phyloP scores from a whole-genome alignment of 1,140 invertebrate species.

The Rhagoletis pomonella region DNA sequence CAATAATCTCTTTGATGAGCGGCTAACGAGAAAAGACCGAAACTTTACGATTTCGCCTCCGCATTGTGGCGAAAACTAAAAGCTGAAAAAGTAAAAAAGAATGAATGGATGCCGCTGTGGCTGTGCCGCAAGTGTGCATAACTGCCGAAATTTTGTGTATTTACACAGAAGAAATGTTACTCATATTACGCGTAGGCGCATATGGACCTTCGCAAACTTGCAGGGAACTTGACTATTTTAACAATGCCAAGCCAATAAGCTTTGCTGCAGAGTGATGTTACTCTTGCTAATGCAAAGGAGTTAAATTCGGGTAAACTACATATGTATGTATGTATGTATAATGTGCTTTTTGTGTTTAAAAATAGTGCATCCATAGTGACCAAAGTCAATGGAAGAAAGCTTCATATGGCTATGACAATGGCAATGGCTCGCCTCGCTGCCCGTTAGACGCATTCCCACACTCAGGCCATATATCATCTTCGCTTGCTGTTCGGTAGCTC shows the following conservation, averaged over 20 bases:
- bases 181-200: neutral
- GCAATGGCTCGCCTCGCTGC: neutral
- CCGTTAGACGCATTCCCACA: too few species aligned
- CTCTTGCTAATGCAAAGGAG: too few species aligned
- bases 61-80: neutral
- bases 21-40: neutral
- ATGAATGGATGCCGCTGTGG: neutral
- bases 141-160: neutral
- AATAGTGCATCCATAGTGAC: neutral
- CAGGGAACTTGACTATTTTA: constrained; percentile 15
- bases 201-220: neutral
- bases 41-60: neutral
- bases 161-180: neutral
- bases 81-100: neutral
- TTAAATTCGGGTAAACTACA: too few species aligned
- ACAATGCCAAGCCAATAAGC: too few species aligned
- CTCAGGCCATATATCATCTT: too few species aligned
- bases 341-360: neutral
- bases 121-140: neutral
- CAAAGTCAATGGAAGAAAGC: neutral
- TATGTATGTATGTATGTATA: too few species aligned
- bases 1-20: neutral
- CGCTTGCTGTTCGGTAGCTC: neutral
- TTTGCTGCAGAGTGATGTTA: neutral
- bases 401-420: neutral